Base-by-base conservation (phyloP, 2,113 vertebrate species). In the Solenodon paradoxus region DNA sequence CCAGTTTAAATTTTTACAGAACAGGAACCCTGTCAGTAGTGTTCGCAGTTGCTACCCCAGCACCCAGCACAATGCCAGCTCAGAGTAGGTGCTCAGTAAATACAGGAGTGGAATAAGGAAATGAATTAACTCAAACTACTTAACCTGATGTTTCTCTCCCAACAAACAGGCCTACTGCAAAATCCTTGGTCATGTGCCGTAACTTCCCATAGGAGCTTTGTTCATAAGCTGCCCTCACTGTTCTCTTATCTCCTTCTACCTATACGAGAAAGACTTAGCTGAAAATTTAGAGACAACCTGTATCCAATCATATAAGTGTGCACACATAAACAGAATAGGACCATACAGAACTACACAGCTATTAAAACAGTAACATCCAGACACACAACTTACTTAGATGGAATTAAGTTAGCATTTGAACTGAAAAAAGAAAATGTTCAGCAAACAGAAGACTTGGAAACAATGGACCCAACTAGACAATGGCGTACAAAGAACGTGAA, bases 331-430 rank as follows among this genome's bases (percentile, higher is more conserved):
- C 30, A 88, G 0, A 88, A 92, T 69, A 47, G 0, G 5, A 63
- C 20, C 22, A 94, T 9, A 88, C 0, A 92, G 24, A 92, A 80
- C 57, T 63, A 49, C 1, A 5, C 3, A 80, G 55, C 57, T 57
- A 68, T 83, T 90, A 75, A 20, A 77, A 92, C 93, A 64, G 63
- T 45, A 83, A 78, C 2, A 86, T 22, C 17, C 22, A 71, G 40
- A 24, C 66, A 71, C 35, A 63, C 1, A 82, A 81, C 22, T 22
- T 82, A 69, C 68, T 12, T 53, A 22, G 69, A 88, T 19, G 75
- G 45, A 93, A 87, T 10, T 95, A 75, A 88, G 30, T 49, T 88
- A 61, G 38, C 74, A 19, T 71, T 93, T 93, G 42, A 93, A 90
- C 20, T 79, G 24, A 40, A 61, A 30, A 59, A 42, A 42, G 55